These are phyloP conservation scores for Girardinus metallicus DNA, from an alignment of 2,797 vertebrate genomes.

Conservation along the genomic window DNA sequence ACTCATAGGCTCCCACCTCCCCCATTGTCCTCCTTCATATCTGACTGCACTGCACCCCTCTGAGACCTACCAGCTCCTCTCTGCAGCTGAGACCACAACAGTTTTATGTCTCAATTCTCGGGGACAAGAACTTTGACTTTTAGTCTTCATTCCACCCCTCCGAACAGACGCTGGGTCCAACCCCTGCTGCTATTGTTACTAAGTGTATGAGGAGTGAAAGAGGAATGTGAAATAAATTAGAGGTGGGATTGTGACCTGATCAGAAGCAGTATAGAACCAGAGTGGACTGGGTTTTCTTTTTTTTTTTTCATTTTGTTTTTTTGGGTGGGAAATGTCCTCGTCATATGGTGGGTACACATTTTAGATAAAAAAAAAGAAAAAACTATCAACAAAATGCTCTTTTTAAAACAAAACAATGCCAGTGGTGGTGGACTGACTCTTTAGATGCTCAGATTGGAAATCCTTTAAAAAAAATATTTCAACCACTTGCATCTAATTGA, in stretches of 20 bases:
- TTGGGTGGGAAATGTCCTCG: conserved; percentile 45
- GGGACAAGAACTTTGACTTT: conserved; percentile 29
- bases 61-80: conserved; percentile 25
- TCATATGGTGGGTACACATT: conserved; percentile 39
- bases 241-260: conserved; percentile 32
- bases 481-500: conserved; percentile 51
- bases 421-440: conserved; percentile 61
- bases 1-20: conserved; percentile 83
- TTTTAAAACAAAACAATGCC: conserved; percentile 33
- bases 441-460: conserved; percentile 60
- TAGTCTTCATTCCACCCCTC: conserved; percentile 24
- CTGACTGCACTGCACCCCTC: conserved; percentile 39
- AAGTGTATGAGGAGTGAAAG: conserved; percentile 36
- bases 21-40: conserved; percentile 5
- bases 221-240: conserved; percentile 39
- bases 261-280: conserved; percentile 32
- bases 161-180: conserved; percentile 40
- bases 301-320: conserved; percentile 8
- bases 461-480: conserved; percentile 49
- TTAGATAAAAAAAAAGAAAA: conserved; percentile 54
- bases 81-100: conserved; percentile 35
- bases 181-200: conserved; percentile 49
- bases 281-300: conserved; percentile 42
- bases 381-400: conserved; percentile 24
- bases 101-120: conserved; percentile 35